Percentiles rank a stretch among this genome's conserved stretches.
These are phyloP conservation scores for Lota lota DNA, from an alignment of 2,113 vertebrate species.

Conservation along the genomic window DNA sequence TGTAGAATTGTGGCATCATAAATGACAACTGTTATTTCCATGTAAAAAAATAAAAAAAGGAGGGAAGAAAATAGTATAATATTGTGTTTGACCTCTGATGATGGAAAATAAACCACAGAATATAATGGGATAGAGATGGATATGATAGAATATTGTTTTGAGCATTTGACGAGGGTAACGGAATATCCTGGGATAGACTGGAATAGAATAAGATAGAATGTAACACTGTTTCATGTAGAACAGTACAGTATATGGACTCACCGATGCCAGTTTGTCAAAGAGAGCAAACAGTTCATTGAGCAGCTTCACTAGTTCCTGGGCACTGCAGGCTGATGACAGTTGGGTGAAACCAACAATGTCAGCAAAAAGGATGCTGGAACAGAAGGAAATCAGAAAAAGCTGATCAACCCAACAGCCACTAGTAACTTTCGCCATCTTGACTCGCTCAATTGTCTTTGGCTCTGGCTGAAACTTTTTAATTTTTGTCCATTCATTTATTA, in stretches of 20 bases:
- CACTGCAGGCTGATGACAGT: slow-evolving; percentile 88
- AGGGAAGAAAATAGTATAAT: too few relatives aligned
- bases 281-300: slow-evolving; percentile 93
- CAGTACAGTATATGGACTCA: slow-evolving; percentile 62
- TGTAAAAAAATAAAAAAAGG: too few relatives aligned
- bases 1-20: too few relatives aligned
- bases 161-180: neutral
- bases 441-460: neutral
- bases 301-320: slow-evolving; percentile 93
- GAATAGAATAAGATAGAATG: neutral
- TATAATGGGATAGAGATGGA: neutral
- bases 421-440: neutral
- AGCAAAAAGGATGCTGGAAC: slow-evolving; percentile 89
- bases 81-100: too few relatives aligned
- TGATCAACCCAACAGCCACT: neutral
- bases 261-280: slow-evolving; percentile 90
- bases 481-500: too few relatives aligned
- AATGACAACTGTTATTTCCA: too few relatives aligned
- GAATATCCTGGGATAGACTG: neutral
- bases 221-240: neutral
- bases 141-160: neutral
- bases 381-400: neutral
- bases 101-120: neutral
- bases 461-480: too few relatives aligned
- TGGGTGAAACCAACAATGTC: slow-evolving; percentile 97